These are phyloP conservation scores for Notiomystis cincta DNA, from an alignment of 2,113 vertebrate genomes.

Conservation along the genomic window DNA sequence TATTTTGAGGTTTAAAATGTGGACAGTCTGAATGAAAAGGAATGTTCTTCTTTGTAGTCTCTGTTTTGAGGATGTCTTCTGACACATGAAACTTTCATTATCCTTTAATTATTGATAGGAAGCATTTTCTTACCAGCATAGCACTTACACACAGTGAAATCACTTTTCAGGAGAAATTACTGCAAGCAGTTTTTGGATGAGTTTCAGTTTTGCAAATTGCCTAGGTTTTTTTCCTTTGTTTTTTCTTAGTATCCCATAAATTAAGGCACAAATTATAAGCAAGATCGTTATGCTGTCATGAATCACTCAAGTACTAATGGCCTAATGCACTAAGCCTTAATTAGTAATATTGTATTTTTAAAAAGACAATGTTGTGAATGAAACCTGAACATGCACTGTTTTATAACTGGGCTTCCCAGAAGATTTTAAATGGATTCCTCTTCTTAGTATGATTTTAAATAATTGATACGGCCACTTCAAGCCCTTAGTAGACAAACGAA, in stretches of 20 bases:
- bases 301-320: constrained; percentile 56
- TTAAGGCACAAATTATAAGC: constrained; percentile 42
- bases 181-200: constrained; percentile 50
- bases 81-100: constrained; percentile 62
- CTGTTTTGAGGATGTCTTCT: constrained; percentile 40
- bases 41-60: not conserved
- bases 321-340: constrained; percentile 63
- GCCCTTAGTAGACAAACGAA: constrained; percentile 38
- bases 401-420: constrained; percentile 56
- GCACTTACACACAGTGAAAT: constrained; percentile 57
- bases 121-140: constrained; percentile 61
- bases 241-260: constrained; percentile 27
- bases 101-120: constrained; percentile 69
- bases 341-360: constrained; percentile 61
- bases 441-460: constrained; percentile 56
- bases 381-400: constrained; percentile 27
- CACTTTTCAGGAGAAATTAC: constrained; percentile 61
- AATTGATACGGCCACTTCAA: constrained; percentile 54
- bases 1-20: not conserved
- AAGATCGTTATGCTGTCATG: constrained; percentile 15
- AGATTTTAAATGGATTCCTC: constrained; percentile 63
- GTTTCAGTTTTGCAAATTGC: constrained; percentile 59
- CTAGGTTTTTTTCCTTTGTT: not conserved
- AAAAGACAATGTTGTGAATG: constrained; percentile 50
- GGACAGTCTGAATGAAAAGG: not conserved